These are phyloP conservation scores for Oncorhynchus nerka DNA, from an alignment of 2,113 vertebrate species.

Conservation along the genomic window DNA sequence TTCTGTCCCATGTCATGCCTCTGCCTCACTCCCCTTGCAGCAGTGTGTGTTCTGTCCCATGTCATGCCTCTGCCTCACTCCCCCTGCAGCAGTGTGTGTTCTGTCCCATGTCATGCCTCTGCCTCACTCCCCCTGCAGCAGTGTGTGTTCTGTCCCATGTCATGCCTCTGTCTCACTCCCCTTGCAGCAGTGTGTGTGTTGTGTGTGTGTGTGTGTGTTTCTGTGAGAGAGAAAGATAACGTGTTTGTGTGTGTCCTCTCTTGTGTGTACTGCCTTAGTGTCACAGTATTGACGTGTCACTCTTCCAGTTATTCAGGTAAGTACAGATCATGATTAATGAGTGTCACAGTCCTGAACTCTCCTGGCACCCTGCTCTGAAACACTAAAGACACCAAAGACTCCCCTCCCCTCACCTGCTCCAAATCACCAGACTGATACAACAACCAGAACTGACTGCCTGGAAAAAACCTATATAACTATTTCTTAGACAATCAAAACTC, in stretches of 20 bases:
- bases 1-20: too few species aligned
- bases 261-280: constrained; percentile 3
- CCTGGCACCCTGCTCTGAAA: neutral
- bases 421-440: neutral
- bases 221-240: neutral
- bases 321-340: constrained; percentile 23
- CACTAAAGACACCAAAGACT: neutral
- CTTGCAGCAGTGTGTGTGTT: neutral
- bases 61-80: too few species aligned
- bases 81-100: constrained; percentile 65
- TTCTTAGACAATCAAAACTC: too few species aligned
- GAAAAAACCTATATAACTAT: neutral
- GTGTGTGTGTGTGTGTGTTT: constrained; percentile 7
- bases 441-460: too few species aligned
- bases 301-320: constrained; percentile 52
- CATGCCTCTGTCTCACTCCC: too few species aligned
- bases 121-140: too few species aligned
- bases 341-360: constrained; percentile 1
- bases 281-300: constrained; percentile 2
- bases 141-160: neutral
- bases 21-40: too few species aligned
- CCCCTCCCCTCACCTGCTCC: neutral
- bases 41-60: neutral
- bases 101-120: too few species aligned
- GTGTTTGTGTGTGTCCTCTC: neutral